Evolutionary conservation across 1,140 invertebrate genomes (phyloP), one percentile per base, ranked within the genome.

Genomic region (Lucilia cuprina): DNA sequence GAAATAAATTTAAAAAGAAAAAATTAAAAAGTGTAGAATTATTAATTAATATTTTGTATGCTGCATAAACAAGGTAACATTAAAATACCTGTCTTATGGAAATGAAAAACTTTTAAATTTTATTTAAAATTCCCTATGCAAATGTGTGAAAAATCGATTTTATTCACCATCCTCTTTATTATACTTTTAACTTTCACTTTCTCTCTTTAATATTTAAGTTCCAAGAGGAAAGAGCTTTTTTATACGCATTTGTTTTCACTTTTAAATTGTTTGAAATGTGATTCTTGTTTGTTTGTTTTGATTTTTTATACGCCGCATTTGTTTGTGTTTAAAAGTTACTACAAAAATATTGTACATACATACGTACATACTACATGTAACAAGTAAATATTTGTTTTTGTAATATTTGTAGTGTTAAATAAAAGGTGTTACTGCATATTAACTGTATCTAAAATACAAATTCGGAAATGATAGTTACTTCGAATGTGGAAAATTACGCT

Each of bases 391-490:
- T 60, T 60, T 60, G 55, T n/a, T 60, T 60, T 60, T 60, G 14
- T 60, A 60, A 70, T 70, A 70, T 70, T 70, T 70, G 21, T 70
- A 70, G 65, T 70, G 65, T 70, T 70, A 0, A 70, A 70, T 55
- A 70, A 19, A 70, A 49, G 41, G 47, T 47, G 13, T 19, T 41
- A 41, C 70, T 74, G 74, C 60, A 2, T 84, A 55, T 83, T 83
- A 77, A 65, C 60, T 30, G 17, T 80, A 21, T 80, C 50, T 50
- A 7, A 80, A 49, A 21, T 80, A 25, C 77, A 80, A 49, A 49
- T 21, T 80, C 77, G 77, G 77, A 90, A 77, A 90, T 90, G 89
- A 90, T 90, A 88, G 89, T 90, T 60, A 89, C 87, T 84, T 90
- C 89, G 85, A 88, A 89, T 85, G 87, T 90, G 86, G 89, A 90